Conservation (phyloP, 2,888 invertebrate species). For the Caenorhabditis plicata region DNA sequence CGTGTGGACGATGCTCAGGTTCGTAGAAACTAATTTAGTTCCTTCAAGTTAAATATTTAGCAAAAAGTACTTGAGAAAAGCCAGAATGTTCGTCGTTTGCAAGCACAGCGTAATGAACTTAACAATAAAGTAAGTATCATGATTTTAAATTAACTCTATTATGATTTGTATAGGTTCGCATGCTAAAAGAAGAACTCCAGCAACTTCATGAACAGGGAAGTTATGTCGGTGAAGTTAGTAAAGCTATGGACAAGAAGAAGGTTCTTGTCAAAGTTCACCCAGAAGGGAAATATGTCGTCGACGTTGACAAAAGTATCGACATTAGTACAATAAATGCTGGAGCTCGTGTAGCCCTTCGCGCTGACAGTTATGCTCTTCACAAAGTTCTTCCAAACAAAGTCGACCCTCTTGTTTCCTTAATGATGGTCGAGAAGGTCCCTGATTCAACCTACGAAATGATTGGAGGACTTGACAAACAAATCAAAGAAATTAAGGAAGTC, state of each 20-base stretch:
- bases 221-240: slow-evolving; percentile 98
- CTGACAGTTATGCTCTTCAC: slow-evolving; percentile 96
- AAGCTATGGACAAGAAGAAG: slow-evolving; percentile 99
- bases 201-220: slow-evolving; percentile 93
- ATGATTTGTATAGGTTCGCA: too few relatives aligned
- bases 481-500: slow-evolving; percentile 99
- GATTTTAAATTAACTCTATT: too few relatives aligned
- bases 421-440: slow-evolving; percentile 99
- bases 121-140: slow-evolving; percentile 99
- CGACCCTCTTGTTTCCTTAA: slow-evolving; percentile 94
- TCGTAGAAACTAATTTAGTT: background rate
- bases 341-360: slow-evolving; percentile 92
- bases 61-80: slow-evolving; percentile 94
- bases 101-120: slow-evolving; percentile 96
- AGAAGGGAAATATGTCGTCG: slow-evolving; percentile 98
- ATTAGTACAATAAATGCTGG: slow-evolving; percentile 96
- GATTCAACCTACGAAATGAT: slow-evolving; percentile 99
- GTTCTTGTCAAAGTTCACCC: slow-evolving; percentile 98
- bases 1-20: slow-evolving; percentile 93
- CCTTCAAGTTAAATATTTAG: slow-evolving; percentile 55
- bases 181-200: slow-evolving; percentile 94
- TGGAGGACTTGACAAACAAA: slow-evolving; percentile 97
- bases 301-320: slow-evolving; percentile 97
- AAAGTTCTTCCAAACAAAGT: slow-evolving; percentile 98
- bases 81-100: slow-evolving; percentile 90